These are phyloP conservation scores for Lasioglossum villosulum DNA, from an alignment of 2,888 invertebrate genomes.

Conservation along the genomic window DNA sequence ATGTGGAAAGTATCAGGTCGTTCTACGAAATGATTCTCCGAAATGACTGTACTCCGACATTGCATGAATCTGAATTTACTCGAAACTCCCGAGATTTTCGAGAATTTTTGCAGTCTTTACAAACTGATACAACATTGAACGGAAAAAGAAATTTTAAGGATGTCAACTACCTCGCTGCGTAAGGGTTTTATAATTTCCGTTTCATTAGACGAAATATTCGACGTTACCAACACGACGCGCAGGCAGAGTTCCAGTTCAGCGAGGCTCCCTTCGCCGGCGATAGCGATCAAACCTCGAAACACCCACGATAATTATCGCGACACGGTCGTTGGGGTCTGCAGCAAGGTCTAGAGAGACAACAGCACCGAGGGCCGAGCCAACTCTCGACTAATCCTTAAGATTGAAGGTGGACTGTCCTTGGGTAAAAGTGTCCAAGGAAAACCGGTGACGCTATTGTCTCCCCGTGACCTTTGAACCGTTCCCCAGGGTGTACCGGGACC, in stretches of 20 bases:
- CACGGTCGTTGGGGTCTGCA: neutral
- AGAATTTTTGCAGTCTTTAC: neutral
- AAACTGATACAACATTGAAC: neutral
- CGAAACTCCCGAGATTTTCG: neutral
- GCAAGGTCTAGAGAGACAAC: constrained; percentile 11
- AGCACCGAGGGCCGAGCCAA: constrained; percentile 4
- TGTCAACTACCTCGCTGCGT: neutral
- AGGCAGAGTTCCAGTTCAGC: neutral
- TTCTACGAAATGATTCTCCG: too few species aligned
- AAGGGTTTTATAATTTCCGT: neutral
- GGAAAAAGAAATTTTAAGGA: neutral
- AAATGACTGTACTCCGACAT: too few species aligned
- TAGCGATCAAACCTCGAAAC: constrained; percentile 9
- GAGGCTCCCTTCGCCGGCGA: neutral
- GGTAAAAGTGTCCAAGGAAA: constrained; percentile 50
- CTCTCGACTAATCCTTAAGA: constrained; percentile 13
- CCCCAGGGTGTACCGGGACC: constrained; percentile 9
- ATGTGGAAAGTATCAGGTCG: too few species aligned
- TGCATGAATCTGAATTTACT: neutral
- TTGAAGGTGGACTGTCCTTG: constrained; percentile 42
- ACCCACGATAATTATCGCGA: constrained; percentile 17
- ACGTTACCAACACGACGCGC: too few species aligned
- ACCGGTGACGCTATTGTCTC: constrained; percentile 43
- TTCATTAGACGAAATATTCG: neutral
- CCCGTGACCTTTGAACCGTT: constrained; percentile 59